These are phyloP conservation scores for Tragelaphus oryx DNA, from an alignment of 2,797 vertebrate species.

Conservation along the genomic window DNA sequence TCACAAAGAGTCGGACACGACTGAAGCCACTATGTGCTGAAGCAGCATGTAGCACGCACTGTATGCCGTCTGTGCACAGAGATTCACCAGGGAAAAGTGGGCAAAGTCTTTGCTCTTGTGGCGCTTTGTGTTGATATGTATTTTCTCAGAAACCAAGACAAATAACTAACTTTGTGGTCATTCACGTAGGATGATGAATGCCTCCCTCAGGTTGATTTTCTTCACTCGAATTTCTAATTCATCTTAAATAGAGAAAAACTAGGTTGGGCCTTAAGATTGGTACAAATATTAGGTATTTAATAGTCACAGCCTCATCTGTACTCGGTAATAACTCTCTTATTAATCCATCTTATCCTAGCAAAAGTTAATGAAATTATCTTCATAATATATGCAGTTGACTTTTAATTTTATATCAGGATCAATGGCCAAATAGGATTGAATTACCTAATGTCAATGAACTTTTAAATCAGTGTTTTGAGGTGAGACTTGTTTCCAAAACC, in stretches of 20 bases:
- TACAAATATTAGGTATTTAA: not conserved
- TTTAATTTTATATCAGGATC: constrained; percentile 13
- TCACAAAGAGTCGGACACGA: not conserved
- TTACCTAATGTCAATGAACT: not conserved
- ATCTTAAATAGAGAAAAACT: not conserved
- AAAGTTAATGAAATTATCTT: constrained; percentile 8
- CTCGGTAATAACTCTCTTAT: not conserved
- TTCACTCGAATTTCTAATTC: constrained; percentile 26
- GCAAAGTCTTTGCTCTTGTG: not conserved
- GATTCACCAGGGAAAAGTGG: not conserved
- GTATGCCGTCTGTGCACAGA: not conserved
- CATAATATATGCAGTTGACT: not conserved
- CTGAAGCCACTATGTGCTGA: accelerated
- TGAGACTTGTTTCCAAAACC: not conserved
- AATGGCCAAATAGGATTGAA: not conserved
- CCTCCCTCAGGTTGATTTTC: not conserved
- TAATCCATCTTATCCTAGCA: not conserved
- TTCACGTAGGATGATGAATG: not conserved
- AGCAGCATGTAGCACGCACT: not conserved
- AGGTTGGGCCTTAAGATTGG: not conserved
- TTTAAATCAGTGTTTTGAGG: not conserved
- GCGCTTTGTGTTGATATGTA: not conserved
- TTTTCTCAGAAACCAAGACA: constrained; percentile 42
- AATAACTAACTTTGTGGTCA: constrained; percentile 27
- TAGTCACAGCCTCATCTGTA: not conserved